A percentile compares a stretch with the other conserved stretches of the same genome.
phyloP scores from a whole-genome alignment of 2,888 invertebrate genomes.

The Trichopria drosophilae region DNA sequence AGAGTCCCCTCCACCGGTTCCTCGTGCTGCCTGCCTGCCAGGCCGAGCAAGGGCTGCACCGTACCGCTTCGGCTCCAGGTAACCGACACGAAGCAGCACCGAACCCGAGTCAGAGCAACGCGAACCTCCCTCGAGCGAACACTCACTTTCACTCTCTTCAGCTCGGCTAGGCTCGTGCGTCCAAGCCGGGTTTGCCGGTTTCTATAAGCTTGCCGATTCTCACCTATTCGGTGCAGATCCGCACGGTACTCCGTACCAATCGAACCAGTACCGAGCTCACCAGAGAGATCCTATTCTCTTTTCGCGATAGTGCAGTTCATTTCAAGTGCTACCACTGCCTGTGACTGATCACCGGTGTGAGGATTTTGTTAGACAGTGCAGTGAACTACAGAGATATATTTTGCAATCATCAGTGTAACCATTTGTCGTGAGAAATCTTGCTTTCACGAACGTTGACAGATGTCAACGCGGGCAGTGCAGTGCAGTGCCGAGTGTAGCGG shows the following conservation, averaged over 20 bases:
- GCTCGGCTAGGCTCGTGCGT: neutral
- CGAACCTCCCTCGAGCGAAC: conserved; percentile 59
- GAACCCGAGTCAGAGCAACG: conserved; percentile 57
- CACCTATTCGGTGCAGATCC: too few relatives aligned
- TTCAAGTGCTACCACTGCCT: too few relatives aligned
- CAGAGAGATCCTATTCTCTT: too few relatives aligned
- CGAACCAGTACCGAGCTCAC: too few relatives aligned
- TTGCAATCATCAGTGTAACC: too few relatives aligned
- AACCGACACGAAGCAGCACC: conserved; percentile 52
- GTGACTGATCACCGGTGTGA: too few relatives aligned
- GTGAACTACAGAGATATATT: too few relatives aligned
- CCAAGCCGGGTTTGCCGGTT: neutral
- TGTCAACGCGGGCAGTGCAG: conserved; percentile 38
- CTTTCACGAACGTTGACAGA: too few relatives aligned
- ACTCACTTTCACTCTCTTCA: conserved; percentile 57
- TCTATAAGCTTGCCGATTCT: conserved; percentile 3
- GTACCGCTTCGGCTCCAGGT: conserved; percentile 49
- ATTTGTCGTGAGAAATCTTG: too few relatives aligned
- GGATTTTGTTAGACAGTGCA: neutral
- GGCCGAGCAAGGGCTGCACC: conserved; percentile 51
- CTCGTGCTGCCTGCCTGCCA: conserved; percentile 33
- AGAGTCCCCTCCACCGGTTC: conserved; percentile 35
- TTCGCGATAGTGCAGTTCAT: too few relatives aligned
- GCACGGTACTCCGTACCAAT: too few relatives aligned
- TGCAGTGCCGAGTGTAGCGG: conserved; percentile 38